Conservation (phyloP, 2,113 vertebrate species). For the Phalacrocorax aristotelis region DNA sequence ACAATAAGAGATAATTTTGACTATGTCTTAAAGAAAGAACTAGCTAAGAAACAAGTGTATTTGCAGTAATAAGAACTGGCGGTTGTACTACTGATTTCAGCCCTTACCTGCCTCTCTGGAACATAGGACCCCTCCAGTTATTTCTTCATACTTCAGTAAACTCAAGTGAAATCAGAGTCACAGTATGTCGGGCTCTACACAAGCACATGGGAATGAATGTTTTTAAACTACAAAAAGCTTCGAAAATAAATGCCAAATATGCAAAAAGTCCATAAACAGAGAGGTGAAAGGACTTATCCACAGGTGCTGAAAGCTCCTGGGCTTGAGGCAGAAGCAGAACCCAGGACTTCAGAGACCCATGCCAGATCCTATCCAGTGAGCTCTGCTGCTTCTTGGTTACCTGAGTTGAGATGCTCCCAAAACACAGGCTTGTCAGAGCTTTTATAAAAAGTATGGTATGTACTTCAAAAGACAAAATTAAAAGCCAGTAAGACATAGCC, state of each 20-base stretch:
- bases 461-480: not conserved
- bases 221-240: not conserved
- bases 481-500: not conserved
- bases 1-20: not conserved
- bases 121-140: not conserved
- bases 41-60: not conserved
- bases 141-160: not conserved
- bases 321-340: not conserved
- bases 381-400: not conserved
- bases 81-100: not conserved
- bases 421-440: not conserved
- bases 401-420: not conserved
- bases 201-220: not conserved
- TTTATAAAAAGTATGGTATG: not conserved
- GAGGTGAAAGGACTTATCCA: not conserved
- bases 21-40: not conserved
- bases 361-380: not conserved
- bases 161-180: not conserved
- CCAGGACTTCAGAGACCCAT: not conserved
- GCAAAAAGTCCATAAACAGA: not conserved
- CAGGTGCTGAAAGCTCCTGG: not conserved
- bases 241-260: not conserved
- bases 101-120: not conserved
- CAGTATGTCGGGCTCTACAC: fast-evolving
- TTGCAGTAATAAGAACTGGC: not conserved